Base-by-base conservation (phyloP, 1,140 invertebrate species). In the Drosophila pallidifrons region DNA sequence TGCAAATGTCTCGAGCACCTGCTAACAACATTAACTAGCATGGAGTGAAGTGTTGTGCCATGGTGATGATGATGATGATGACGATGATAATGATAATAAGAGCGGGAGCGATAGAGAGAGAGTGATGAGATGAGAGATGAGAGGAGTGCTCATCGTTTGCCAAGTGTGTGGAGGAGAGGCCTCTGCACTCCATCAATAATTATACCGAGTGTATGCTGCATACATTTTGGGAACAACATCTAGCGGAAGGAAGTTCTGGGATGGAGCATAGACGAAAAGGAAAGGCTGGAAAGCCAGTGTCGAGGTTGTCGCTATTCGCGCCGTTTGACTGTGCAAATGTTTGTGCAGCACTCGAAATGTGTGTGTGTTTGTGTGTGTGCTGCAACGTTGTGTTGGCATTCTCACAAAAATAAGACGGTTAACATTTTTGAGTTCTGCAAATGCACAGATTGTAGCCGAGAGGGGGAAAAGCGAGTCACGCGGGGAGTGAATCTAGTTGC, bases 1-100 rank as follows among this genome's bases (percentile, higher is more conserved):
- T 89, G 85, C 85, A 89, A 89, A 89, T 90, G 81, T 85, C 75
- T 88, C 71, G 67, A 88, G 85, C 85, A 89, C 85, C 83, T 88
- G 85, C 81, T 89, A 88, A 88, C 85, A 81, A 79, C 78, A 88
- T 88, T 88, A 88, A 88, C 81, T 88, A 83, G 81, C 81, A 81
- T 71, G 15, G 20, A 77, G 52, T 76, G 65, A 45, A 66, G 59
- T 59, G 47, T 49, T 49, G 47, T 49, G 7, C 16, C 47, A 49
- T 45, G 28, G 28, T 60, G 57, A 20, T 43, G 43, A 52, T 20
- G 54, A 2, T 8, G 2, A 35, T 8, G 32, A 35, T 0, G 54
- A 2, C 32, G 8, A 35, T 8, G 35, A 38, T 2, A 2, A 35
- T 67, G 57, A 13, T 8, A 35, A 47, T 11, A 32, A 55, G 52